A percentile compares a stretch with the other conserved stretches of the same genome.
Conservation (phyloP, 2,888 invertebrate species). For the Conchocele bisecta region DNA sequence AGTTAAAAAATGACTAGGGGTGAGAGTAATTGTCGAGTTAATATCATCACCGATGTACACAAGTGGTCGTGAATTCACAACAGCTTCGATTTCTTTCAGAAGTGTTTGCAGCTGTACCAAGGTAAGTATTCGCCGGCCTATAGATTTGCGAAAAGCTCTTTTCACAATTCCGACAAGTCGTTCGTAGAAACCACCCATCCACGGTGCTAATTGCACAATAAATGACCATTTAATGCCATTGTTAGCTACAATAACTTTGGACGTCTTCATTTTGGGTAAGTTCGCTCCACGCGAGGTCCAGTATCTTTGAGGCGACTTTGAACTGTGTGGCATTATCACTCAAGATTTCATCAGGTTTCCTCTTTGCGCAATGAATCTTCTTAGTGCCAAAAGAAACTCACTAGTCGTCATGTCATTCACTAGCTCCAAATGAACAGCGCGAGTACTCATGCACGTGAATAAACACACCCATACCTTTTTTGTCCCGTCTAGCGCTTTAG, state of each 20-base stretch:
- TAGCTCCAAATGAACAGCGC: slow-evolving; percentile 24
- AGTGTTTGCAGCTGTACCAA: slow-evolving; percentile 14
- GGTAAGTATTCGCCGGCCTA: slow-evolving; percentile 15
- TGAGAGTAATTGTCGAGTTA: slow-evolving; percentile 2
- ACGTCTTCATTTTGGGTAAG: background rate
- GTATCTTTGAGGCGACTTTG: slow-evolving; percentile 4
- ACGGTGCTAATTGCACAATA: slow-evolving; percentile 14
- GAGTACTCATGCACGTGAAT: slow-evolving; percentile 25
- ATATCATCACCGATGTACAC: slow-evolving; percentile 14
- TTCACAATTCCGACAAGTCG: slow-evolving; percentile 12
- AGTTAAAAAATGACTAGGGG: slow-evolving; percentile 12
- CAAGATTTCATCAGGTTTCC: slow-evolving; percentile 10
- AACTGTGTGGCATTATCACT: slow-evolving; percentile 24
- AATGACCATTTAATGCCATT: too few species aligned
- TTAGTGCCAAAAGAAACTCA: slow-evolving; percentile 11
- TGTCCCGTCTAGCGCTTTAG: background rate
- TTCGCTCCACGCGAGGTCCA: slow-evolving; percentile 1
- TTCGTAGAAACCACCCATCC: slow-evolving; percentile 17
- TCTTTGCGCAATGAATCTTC: slow-evolving; percentile 17
- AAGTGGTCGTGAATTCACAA: slow-evolving; percentile 3
- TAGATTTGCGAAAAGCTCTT: slow-evolving; percentile 8
- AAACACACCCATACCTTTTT: slow-evolving; percentile 25
- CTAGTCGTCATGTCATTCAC: slow-evolving; percentile 21
- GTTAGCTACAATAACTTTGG: slow-evolving; percentile 5
- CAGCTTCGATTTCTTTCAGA: slow-evolving; percentile 1